These are phyloP conservation scores for Tringa solitaria DNA, from an alignment of 2,113 vertebrate genomes.

Conservation along the genomic window DNA sequence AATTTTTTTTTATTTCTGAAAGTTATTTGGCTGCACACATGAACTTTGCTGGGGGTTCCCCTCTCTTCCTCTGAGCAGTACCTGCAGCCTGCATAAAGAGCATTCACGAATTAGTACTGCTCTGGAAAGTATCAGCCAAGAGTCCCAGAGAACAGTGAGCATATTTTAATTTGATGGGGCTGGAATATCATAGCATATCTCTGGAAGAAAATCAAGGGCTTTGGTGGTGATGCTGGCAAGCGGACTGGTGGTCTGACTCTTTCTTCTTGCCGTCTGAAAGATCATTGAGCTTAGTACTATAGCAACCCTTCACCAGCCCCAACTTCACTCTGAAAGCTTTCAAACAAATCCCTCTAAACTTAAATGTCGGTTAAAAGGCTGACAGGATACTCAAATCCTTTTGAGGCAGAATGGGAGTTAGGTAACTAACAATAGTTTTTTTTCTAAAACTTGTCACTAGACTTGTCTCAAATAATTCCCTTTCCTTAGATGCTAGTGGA, in stretches of 20 bases:
- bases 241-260: fast-evolving
- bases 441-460: background rate
- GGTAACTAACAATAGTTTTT: background rate
- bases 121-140: background rate
- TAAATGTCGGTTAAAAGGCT: background rate
- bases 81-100: background rate
- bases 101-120: background rate
- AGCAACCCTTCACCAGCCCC: background rate
- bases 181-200: background rate
- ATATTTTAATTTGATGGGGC: background rate
- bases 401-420: background rate
- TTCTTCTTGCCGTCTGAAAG: background rate
- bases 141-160: background rate
- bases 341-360: background rate
- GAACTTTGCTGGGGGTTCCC: background rate
- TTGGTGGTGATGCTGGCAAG: background rate
- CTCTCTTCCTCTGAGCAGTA: background rate
- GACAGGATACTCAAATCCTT: background rate
- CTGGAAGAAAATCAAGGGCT: background rate
- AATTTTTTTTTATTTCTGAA: background rate
- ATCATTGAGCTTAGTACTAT: background rate
- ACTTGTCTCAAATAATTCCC: background rate
- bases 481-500: background rate
- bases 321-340: background rate
- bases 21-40: background rate